phyloP scores from a whole-genome alignment of 2,113 vertebrate species.

The Entomyzon cyanotis region DNA sequence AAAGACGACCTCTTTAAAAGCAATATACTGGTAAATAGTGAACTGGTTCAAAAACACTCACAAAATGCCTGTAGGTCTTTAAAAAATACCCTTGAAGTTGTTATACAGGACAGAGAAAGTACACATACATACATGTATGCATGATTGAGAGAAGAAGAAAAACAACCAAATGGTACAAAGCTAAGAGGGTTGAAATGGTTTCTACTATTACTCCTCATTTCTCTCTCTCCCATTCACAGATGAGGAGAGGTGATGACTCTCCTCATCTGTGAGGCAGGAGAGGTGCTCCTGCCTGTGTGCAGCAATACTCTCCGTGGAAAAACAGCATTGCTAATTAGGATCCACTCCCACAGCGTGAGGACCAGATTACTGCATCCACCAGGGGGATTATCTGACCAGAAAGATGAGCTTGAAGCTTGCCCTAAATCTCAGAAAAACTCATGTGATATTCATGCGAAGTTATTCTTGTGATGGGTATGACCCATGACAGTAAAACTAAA shows the following conservation, averaged over 20 bases:
- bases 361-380: neutral
- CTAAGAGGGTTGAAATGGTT: neutral
- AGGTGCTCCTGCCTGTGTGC: neutral
- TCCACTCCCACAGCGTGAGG: accelerated
- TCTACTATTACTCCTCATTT: neutral
- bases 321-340: neutral
- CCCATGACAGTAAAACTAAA: neutral
- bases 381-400: neutral
- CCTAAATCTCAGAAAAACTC: neutral
- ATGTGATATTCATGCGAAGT: neutral
- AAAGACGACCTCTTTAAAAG: slow-evolving; percentile 68
- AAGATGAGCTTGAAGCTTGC: neutral
- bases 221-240: neutral
- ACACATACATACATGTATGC: neutral
- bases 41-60: neutral
- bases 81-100: neutral
- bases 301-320: neutral
- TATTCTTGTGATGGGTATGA: neutral
- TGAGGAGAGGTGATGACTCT: neutral
- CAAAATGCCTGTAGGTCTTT: neutral
- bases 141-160: neutral
- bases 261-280: too few species aligned
- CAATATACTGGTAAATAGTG: slow-evolving; percentile 47
- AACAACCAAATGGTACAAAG: neutral
- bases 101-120: neutral